Conservation (phyloP, 2,888 invertebrate species). For the Saturnia pavonia region DNA sequence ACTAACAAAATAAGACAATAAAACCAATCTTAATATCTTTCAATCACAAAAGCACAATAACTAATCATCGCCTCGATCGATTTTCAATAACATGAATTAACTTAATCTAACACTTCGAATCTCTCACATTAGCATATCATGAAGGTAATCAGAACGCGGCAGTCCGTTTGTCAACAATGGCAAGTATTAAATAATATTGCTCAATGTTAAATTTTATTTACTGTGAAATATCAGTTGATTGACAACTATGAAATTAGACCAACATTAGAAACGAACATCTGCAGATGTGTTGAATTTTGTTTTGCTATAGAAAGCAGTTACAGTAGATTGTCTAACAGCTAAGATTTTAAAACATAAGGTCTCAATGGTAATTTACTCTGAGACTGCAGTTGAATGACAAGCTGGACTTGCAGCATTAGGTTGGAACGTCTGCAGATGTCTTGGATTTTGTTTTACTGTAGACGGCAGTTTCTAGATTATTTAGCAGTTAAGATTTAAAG, state of each 20-base stretch:
- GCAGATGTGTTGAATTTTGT: background rate
- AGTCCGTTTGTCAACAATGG: constrained; percentile 47
- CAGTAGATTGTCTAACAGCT: background rate
- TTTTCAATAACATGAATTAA: constrained; percentile 26
- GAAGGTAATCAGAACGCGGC: constrained; percentile 39
- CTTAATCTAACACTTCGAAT: constrained; percentile 31
- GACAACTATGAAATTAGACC: background rate
- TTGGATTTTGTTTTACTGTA: too few relatives aligned
- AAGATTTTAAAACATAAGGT: background rate
- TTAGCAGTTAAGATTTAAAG: too few relatives aligned
- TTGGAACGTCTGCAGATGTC: too few relatives aligned
- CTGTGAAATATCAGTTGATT: constrained; percentile 6
- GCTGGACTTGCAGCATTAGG: too few relatives aligned
- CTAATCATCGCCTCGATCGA: constrained; percentile 21
- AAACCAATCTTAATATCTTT: constrained; percentile 7
- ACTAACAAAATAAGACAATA: constrained; percentile 17
- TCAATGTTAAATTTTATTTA: constrained; percentile 13
- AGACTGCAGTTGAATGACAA: background rate
- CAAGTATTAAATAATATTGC: constrained; percentile 8
- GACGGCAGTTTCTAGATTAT: too few relatives aligned
- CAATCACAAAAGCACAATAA: constrained; percentile 20
- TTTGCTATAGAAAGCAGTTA: background rate
- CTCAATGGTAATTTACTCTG: too few relatives aligned
- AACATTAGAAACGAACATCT: background rate
- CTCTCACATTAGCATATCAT: constrained; percentile 38